Evolutionary conservation across 1,140 invertebrate genomes (phyloP).

Genomic region (Eupeodes corollae): DNA sequence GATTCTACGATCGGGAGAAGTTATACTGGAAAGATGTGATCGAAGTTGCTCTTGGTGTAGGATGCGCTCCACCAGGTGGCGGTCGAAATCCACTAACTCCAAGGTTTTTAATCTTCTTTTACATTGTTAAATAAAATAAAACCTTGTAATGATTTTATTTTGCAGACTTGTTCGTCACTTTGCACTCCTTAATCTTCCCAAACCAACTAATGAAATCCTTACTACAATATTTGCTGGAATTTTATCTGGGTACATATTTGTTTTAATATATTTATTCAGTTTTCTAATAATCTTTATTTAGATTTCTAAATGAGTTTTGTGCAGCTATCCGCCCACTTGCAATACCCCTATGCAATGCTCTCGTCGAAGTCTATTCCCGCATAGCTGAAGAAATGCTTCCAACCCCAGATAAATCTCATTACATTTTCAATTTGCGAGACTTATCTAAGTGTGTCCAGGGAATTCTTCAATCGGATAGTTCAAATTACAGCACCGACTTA

Average conservation of each 20-base stretch:
- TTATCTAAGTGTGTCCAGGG: constrained; percentile 86
- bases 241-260: constrained; percentile 19
- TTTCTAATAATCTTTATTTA: not conserved
- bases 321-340: constrained; percentile 56
- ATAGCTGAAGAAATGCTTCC: constrained; percentile 70
- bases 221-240: constrained; percentile 67
- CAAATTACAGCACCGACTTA: constrained; percentile 31
- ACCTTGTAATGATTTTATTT: not conserved
- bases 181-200: constrained; percentile 62
- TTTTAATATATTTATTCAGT: not conserved
- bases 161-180: constrained; percentile 67
- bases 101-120: constrained; percentile 28
- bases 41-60: constrained; percentile 68
- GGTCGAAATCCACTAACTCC: constrained; percentile 74
- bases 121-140: not conserved
- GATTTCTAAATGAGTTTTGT: constrained; percentile 63
- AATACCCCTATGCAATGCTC: constrained; percentile 61
- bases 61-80: constrained; percentile 81
- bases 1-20: constrained; percentile 75
- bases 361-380: constrained; percentile 67
- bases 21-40: constrained; percentile 77
- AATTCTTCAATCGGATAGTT: constrained; percentile 58
- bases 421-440: constrained; percentile 82
- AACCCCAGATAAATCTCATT: constrained; percentile 80
- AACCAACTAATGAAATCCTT: constrained; percentile 61